Conservation (phyloP, 1,140 invertebrate genomes). For the Brachionus angularis region DNA sequence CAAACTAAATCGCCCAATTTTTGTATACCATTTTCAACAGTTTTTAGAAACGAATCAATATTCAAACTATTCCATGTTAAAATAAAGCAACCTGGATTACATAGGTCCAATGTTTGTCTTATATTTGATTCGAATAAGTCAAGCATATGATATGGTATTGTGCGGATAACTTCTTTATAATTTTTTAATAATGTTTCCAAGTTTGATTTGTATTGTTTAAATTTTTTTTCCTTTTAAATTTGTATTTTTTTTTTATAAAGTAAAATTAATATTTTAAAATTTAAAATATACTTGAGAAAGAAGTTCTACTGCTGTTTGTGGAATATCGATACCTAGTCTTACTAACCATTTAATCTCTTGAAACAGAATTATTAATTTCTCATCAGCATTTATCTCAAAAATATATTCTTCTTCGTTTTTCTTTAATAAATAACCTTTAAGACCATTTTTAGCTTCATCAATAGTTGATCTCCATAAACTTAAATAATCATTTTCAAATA, state of each 20-base stretch:
- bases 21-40: conserved; percentile 52
- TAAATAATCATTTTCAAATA: conserved; percentile 56
- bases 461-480: conserved; percentile 55
- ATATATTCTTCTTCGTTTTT: conserved; percentile 52
- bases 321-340: conserved; percentile 53
- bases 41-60: conserved; percentile 58
- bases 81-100: conserved; percentile 54
- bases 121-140: conserved; percentile 52
- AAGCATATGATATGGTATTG: conserved; percentile 30
- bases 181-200: conserved; percentile 52
- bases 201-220: conserved; percentile 57
- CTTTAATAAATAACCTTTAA: conserved; percentile 54
- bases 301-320: conserved; percentile 51
- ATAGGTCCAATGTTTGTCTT: conserved; percentile 50
- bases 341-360: conserved; percentile 57
- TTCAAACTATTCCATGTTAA: conserved; percentile 59
- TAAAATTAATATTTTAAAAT: neutral
- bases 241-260: neutral
- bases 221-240: conserved; percentile 50
- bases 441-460: conserved; percentile 52
- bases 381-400: conserved; percentile 56
- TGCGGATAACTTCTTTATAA: conserved; percentile 45
- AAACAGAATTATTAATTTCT: conserved; percentile 54
- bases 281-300: conserved; percentile 46
- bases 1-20: conserved; percentile 50